Base-by-base conservation (phyloP, 2,888 invertebrate genomes). In the Portevinia maculata region DNA sequence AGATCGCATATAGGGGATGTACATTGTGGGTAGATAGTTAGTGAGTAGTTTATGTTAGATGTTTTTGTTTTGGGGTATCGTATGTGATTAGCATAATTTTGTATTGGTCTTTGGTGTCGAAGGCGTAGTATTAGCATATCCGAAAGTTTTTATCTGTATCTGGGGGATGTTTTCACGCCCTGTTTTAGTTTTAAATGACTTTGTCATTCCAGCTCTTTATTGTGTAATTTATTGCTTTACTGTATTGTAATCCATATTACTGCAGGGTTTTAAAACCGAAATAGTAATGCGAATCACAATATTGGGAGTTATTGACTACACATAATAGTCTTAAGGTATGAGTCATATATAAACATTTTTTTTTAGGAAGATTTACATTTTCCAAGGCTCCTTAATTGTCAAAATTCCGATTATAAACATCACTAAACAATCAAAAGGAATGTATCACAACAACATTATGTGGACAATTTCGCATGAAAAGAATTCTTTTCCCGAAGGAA, bases 401-500 rank as follows among this genome's bases (percentile, higher is more conserved):
- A 9, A 7, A 24, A 39, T 39, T 55, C 55, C 8, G 1, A 30
- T 13, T 6, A 15, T 46, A 37, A 24, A 13, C 32, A 32, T 7
- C 9, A 19, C 7, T 19, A 30, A 30, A 57, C 37, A 57, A 46
- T 57, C 13, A 1, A 37, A 60, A 9, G 32, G 41, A 52, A 41
- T 70, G 59, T 70, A 52, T 30, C 59, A 70, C 50, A 60, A 32
- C 13, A 13, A 41, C 30, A 24, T 60, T 39, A 41, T 53, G 30
- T 70, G 59, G 50, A 48, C 59, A 70, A 59, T 59, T 70, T 71
- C 60, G 60, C 60, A 71, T 71, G 71, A 70, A 71, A 69, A 52
- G 44, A 15, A 3, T 11, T 32, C 21, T 60, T 41, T 15, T 71
- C 71, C 71, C 71, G 34, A 17, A 41, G 71, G 71, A 60, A 32